A percentile compares a stretch with the other conserved stretches of the same genome.
phyloP scores from a whole-genome alignment of 2,888 invertebrate species.

The Anticlea derivata region DNA sequence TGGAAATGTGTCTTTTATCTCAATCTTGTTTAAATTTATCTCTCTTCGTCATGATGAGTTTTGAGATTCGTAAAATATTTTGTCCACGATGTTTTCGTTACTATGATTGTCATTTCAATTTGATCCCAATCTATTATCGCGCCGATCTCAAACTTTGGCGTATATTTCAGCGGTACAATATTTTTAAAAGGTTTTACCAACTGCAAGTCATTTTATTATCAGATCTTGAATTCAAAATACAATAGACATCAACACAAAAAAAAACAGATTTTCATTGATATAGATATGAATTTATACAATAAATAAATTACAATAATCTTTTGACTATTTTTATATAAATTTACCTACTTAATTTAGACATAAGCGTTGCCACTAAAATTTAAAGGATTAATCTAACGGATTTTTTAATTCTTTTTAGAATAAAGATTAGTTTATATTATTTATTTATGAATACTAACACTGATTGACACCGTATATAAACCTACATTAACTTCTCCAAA shows the following conservation, averaged over 20 bases:
- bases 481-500: slow-evolving; percentile 55
- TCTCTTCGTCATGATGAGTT: not conserved
- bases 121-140: slow-evolving; percentile 37
- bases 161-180: slow-evolving; percentile 3
- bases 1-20: too few species aligned
- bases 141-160: slow-evolving; percentile 27
- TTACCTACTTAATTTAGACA: slow-evolving; percentile 11
- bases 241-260: not conserved
- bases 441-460: slow-evolving; percentile 15
- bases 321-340: not conserved
- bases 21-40: too few species aligned
- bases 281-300: not conserved
- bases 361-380: slow-evolving; percentile 28
- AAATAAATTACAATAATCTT: not conserved
- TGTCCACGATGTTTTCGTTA: slow-evolving; percentile 16
- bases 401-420: slow-evolving; percentile 2
- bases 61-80: slow-evolving; percentile 14
- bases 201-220: not conserved
- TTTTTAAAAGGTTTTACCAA: not conserved
- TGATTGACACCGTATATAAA: slow-evolving; percentile 41
- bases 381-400: slow-evolving; percentile 2
- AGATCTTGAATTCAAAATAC: not conserved
- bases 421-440: not conserved
- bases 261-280: not conserved
- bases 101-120: slow-evolving; percentile 34